Percentiles rank a stretch among this genome's conserved stretches.
phyloP scores from a whole-genome alignment of 2,113 vertebrate genomes.

The Ceratotherium simum region DNA sequence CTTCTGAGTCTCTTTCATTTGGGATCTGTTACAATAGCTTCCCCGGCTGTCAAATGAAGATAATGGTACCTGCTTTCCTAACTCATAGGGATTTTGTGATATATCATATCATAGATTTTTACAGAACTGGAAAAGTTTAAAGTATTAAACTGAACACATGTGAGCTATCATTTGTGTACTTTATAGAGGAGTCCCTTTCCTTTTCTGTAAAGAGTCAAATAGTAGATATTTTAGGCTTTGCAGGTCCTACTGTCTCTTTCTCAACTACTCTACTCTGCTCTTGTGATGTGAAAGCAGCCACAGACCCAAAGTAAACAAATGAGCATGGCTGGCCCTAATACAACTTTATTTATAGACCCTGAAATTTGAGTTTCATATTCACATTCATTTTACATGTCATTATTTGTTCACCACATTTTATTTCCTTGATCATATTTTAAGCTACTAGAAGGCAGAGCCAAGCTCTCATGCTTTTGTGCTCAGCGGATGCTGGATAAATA shows the following conservation, averaged over 20 bases:
- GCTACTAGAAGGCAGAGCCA: background rate
- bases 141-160: background rate
- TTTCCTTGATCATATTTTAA: background rate
- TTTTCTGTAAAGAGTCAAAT: background rate
- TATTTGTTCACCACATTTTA: conserved; percentile 1
- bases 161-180: background rate
- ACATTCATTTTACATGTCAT: background rate
- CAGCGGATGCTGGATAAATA: background rate
- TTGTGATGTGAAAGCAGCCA: background rate
- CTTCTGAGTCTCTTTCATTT: background rate
- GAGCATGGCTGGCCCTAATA: background rate
- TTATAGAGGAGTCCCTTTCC: background rate
- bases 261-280: background rate
- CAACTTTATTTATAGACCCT: background rate
- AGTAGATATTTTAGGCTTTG: background rate
- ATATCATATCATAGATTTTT: background rate
- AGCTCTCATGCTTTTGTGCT: background rate
- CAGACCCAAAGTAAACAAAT: background rate
- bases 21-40: background rate
- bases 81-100: conserved; percentile 1
- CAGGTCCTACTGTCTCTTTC: background rate
- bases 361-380: conserved; percentile 37
- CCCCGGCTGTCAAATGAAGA: background rate
- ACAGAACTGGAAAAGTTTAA: background rate
- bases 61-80: background rate